Conservation (phyloP, 2,888 invertebrate genomes). For the Heliothis peltigera region DNA sequence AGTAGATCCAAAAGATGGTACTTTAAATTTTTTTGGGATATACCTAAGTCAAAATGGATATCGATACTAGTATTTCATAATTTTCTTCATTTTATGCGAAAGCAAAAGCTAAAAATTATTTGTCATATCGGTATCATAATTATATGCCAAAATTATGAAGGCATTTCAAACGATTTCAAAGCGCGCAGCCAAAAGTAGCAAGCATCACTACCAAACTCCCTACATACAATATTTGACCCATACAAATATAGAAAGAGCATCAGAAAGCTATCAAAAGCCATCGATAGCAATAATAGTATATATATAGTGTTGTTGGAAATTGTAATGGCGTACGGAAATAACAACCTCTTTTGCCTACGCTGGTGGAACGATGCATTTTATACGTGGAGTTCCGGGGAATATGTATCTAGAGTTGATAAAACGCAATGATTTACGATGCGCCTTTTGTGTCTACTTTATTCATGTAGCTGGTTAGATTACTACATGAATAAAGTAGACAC, state of each 20-base stretch:
- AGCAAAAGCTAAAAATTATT: neutral
- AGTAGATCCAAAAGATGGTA: no score
- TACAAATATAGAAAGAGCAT: conserved; percentile 11
- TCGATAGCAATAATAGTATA: conserved; percentile 26
- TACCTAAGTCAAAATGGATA: no score
- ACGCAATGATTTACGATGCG: neutral
- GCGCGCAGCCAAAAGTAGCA: neutral
- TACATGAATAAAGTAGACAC: no score
- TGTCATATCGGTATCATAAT: neutral
- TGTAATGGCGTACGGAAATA: conserved; percentile 41
- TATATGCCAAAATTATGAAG: neutral
- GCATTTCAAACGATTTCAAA: conserved; percentile 19
- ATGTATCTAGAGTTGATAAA: conserved; percentile 5
- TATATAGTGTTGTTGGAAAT: conserved; percentile 35
- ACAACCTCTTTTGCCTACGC: conserved; percentile 38
- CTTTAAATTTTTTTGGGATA: no score
- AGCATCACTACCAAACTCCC: conserved; percentile 7
- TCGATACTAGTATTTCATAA: no score
- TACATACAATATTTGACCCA: conserved; percentile 14
- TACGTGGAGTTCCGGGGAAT: conserved; percentile 5
- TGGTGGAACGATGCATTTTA: neutral
- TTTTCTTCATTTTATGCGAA: no score
- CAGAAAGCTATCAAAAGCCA: conserved; percentile 28
- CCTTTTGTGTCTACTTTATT: neutral
- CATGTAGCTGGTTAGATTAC: neutral